Percentiles rank a stretch among this genome's conserved stretches.
Evolutionary conservation across 2,113 vertebrate genomes (phyloP).

Genomic region (Ceyx margarethae): DNA sequence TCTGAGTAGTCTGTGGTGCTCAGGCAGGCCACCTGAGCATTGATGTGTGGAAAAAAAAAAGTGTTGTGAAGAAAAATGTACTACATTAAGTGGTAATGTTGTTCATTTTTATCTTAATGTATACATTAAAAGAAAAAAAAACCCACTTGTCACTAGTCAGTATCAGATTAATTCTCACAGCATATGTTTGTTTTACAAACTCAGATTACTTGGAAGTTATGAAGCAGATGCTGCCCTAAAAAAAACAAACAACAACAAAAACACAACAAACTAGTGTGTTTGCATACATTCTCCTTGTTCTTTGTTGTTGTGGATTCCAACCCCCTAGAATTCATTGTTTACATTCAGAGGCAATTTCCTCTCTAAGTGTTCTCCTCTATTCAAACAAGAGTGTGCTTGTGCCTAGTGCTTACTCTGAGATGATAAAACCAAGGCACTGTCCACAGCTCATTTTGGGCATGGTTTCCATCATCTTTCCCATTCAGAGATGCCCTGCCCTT

Average conservation of each 20-base stretch:
- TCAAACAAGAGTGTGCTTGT: neutral
- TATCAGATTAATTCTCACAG: neutral
- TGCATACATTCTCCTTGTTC: too few relatives aligned
- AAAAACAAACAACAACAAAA: too few relatives aligned
- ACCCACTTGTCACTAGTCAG: neutral
- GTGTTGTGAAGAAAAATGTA: neutral
- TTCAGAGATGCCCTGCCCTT: neutral
- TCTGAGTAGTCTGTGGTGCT: neutral
- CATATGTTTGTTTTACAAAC: neutral
- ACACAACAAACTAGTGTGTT: too few relatives aligned
- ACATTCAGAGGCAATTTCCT: neutral
- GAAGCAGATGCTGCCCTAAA: neutral
- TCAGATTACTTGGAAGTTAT: neutral
- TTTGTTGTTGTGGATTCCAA: too few relatives aligned
- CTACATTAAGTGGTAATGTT: neutral
- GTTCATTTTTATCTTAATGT: neutral
- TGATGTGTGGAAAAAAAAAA: neutral
- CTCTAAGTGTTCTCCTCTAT: neutral
- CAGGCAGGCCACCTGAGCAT: neutral
- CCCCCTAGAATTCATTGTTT: neutral
- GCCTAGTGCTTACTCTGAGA: neutral
- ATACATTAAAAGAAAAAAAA: neutral
- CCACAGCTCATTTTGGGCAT: neutral
- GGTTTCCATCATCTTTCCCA: neutral
- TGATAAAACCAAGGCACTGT: neutral